Base-by-base conservation (phyloP, 2,113 vertebrate genomes). In the Sebastes fasciatus region DNA sequence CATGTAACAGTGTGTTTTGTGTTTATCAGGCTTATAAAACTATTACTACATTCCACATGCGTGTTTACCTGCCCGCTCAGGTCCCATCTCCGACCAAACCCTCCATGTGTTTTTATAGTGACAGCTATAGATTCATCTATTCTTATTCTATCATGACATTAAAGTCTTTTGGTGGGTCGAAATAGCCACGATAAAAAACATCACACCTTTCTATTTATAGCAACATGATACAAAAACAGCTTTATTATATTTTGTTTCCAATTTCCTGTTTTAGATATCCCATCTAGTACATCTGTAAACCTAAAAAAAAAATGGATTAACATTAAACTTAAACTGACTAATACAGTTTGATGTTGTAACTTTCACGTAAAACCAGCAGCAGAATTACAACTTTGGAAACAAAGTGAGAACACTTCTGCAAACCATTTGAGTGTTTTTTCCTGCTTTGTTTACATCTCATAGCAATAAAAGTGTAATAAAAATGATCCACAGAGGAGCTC, bases 1-100 rank as follows among this genome's bases (percentile, higher is more conserved):
- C 11, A 2, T 48, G 61, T 66, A 65, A 48, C 61, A 17, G 75
- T 49, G 92, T 93, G 86, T 83, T 93, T 88, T 81, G 75, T 76
- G 54, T 86, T 61, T 34, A 86, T 71, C 62, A 43, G 82, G 82
- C 72, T 90, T 88, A 79, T 87, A 89, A 92, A 91, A 90, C 80
- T 73, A 92, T 90, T 90, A 88, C 86, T 71, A 87, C 90, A 93
- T 94, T 93, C 92, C 89, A 61, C 82, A 26, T 76, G 85, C 74
- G 72, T 92, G 89, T 92, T 88, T 85, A 79, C 84, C 73, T 90
- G 90, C 83, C 84, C 48, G 89, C 64, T 86, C 85, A 78, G 69
- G 79, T 85, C 86, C 89, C 84, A 86, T 92, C 85, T 49, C 55
- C 54, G 8, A 49, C 73, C 92, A 74, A 89, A 84, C 93, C 90